Conservation (phyloP, 2,113 vertebrate species). For the Xiphophorus hellerii region DNA sequence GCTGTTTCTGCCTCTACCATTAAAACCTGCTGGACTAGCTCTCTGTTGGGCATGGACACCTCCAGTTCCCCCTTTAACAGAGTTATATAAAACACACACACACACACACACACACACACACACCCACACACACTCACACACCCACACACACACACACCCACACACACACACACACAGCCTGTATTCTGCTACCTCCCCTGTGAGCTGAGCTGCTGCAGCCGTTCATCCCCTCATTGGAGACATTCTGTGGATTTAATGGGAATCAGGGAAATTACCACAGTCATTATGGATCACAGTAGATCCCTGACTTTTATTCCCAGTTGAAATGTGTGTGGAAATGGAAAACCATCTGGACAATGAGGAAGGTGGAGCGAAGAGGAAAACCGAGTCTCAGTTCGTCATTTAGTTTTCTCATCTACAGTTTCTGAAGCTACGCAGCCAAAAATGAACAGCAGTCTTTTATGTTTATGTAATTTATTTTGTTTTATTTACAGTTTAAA, state of each 20-base stretch:
- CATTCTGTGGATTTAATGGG: slow-evolving; percentile 34
- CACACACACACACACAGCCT: not conserved
- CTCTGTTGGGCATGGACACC: slow-evolving; percentile 53
- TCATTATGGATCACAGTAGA: slow-evolving; percentile 23
- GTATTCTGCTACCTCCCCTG: not conserved
- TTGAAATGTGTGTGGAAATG: slow-evolving; percentile 29
- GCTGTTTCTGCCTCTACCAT: slow-evolving; percentile 55
- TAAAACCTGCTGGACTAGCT: slow-evolving; percentile 68
- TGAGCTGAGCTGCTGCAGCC: not conserved
- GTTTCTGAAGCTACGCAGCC: not conserved
- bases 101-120: not conserved
- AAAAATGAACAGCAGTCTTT: too few species aligned
- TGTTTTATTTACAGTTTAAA: too few species aligned
- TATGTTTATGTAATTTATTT: too few species aligned
- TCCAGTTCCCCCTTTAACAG: slow-evolving; percentile 35
- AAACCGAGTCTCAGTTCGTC: slow-evolving; percentile 26
- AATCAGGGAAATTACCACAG: slow-evolving; percentile 42
- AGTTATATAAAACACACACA: slow-evolving; percentile 24
- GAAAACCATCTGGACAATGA: slow-evolving; percentile 31
- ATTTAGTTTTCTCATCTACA: slow-evolving; percentile 7
- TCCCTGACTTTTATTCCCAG: slow-evolving; percentile 26
- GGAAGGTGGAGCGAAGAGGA: slow-evolving; percentile 13
- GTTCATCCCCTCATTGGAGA: slow-evolving; percentile 6
- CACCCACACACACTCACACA: not conserved
- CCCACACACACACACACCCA: not conserved